Evolutionary conservation across 2,888 invertebrate genomes (phyloP).

Genomic region (Protodeltote pygarga): DNA sequence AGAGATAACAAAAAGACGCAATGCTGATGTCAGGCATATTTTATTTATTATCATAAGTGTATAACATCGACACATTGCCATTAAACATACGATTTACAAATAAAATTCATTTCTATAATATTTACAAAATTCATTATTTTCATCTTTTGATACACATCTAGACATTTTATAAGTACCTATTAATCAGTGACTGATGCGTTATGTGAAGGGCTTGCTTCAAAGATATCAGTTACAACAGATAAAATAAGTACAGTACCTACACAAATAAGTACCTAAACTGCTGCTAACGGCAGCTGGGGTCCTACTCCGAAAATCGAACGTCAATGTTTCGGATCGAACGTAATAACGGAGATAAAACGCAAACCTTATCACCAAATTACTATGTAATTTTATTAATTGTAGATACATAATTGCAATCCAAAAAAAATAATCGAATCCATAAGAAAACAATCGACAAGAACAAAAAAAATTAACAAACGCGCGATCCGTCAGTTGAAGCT

Average conservation of each 20-base stretch:
- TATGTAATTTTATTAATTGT: too few relatives aligned
- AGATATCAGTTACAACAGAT: conserved; percentile 32
- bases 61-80: conserved; percentile 85
- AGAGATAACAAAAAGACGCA: conserved; percentile 4
- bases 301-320: too few relatives aligned
- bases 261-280: too few relatives aligned
- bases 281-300: too few relatives aligned
- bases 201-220: conserved; percentile 24
- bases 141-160: conserved; percentile 63
- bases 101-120: conserved; percentile 74
- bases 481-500: too few relatives aligned
- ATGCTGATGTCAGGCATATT: conserved; percentile 69
- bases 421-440: too few relatives aligned
- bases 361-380: too few relatives aligned
- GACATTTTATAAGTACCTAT: conserved; percentile 41
- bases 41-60: conserved; percentile 81
- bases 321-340: too few relatives aligned
- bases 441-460: too few relatives aligned
- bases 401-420: too few relatives aligned
- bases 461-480: too few relatives aligned
- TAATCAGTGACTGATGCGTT: conserved; percentile 19
- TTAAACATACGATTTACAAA: conserved; percentile 82
- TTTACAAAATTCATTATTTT: conserved; percentile 79
- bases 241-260: neutral
- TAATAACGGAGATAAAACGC: too few relatives aligned